Conservation (phyloP, 2,113 vertebrate genomes). For the Amphilophus citrinellus region DNA sequence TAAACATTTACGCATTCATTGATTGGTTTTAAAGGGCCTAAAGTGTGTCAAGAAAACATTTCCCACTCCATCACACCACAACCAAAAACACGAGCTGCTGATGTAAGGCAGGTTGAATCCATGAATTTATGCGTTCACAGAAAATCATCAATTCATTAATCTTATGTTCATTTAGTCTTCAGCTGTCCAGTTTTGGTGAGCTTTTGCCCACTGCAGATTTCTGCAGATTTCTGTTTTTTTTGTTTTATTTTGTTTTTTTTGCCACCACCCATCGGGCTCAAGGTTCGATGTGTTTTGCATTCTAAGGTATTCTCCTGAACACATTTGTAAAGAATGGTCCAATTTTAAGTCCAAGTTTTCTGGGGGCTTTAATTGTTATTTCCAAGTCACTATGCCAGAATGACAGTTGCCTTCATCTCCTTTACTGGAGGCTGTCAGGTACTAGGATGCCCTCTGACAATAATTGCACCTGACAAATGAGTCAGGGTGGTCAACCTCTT, state of each 20-base stretch:
- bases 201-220: background rate
- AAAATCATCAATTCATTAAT: background rate
- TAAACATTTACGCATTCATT: background rate
- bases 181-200: background rate
- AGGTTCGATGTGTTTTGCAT: background rate
- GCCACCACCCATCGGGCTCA: background rate
- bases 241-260: background rate
- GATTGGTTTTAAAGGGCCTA: background rate
- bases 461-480: slow-evolving; percentile 76
- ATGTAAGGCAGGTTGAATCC: background rate
- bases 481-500: slow-evolving; percentile 69
- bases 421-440: slow-evolving; percentile 48
- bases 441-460: slow-evolving; percentile 55
- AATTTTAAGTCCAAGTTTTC: slow-evolving; percentile 7
- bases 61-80: background rate
- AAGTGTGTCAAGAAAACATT: background rate
- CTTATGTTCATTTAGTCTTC: background rate
- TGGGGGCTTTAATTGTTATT: slow-evolving; percentile 19
- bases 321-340: background rate
- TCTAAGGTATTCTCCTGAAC: background rate
- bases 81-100: background rate
- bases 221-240: background rate
- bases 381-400: slow-evolving; percentile 26
- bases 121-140: background rate
- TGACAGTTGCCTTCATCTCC: slow-evolving; percentile 43